phyloP scores from a whole-genome alignment of 1,140 invertebrate genomes.

The Gonatopus flavifemur region DNA sequence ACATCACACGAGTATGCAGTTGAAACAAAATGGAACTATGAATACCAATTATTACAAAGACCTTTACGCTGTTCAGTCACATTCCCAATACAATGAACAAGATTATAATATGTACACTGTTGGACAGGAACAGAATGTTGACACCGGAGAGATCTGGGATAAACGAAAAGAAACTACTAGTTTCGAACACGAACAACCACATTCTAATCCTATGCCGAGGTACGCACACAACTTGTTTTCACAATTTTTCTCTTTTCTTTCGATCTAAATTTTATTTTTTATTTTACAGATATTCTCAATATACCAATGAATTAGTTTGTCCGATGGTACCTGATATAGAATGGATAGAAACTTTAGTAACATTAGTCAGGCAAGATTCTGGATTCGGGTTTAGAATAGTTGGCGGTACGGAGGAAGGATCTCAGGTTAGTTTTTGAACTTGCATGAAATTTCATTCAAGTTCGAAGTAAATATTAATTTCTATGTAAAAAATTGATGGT shows the following conservation, averaged over 20 bases:
- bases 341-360: conserved; percentile 76
- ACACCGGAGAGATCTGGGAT: conserved; percentile 57
- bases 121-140: conserved; percentile 55
- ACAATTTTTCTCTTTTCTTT: background rate
- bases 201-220: conserved; percentile 59
- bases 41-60: conserved; percentile 53
- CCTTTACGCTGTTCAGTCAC: conserved; percentile 42
- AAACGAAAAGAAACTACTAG: conserved; percentile 69
- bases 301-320: conserved; percentile 50
- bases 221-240: conserved; percentile 27
- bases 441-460: too few relatives aligned
- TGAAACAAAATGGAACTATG: conserved; percentile 50
- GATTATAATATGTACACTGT: conserved; percentile 49
- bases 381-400: conserved; percentile 98
- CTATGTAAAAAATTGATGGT: conserved; percentile 23
- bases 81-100: conserved; percentile 44
- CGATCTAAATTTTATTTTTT: conserved; percentile 5
- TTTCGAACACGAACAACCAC: conserved; percentile 68
- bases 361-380: conserved; percentile 77
- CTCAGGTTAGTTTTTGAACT: conserved; percentile 72
- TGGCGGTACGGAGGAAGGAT: conserved; percentile 97
- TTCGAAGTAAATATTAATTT: conserved; percentile 18
- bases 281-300: conserved; percentile 46
- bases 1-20: conserved; percentile 43
- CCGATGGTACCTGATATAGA: conserved; percentile 59